These are phyloP conservation scores for Margaritifera margaritifera DNA, from an alignment of 2,888 invertebrate genomes.

Conservation along the genomic window DNA sequence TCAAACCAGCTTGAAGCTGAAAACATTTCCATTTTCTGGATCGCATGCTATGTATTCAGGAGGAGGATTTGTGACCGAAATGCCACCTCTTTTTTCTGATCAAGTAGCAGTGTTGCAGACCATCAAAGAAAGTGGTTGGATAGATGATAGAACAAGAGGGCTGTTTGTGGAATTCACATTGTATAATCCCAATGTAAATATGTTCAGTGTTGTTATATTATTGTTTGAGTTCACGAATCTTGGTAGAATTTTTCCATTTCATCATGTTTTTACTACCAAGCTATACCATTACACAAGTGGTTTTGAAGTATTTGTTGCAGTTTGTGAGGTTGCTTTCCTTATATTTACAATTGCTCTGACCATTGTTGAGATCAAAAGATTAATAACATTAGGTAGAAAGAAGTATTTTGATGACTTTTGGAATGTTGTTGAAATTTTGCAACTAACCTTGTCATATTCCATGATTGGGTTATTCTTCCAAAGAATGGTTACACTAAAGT, in stretches of 20 bases:
- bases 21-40: slow-evolving; percentile 40
- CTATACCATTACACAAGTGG: slow-evolving; percentile 31
- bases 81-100: slow-evolving; percentile 11
- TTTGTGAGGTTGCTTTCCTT: slow-evolving; percentile 37
- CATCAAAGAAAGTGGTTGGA: slow-evolving; percentile 29
- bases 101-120: neutral
- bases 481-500: slow-evolving; percentile 23
- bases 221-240: slow-evolving; percentile 43
- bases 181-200: slow-evolving; percentile 46
- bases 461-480: slow-evolving; percentile 39
- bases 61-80: slow-evolving; percentile 44
- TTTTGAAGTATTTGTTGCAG: slow-evolving; percentile 24
- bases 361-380: slow-evolving; percentile 33
- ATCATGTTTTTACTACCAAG: slow-evolving; percentile 40
- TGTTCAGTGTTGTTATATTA: slow-evolving; percentile 42
- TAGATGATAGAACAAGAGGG: slow-evolving; percentile 42
- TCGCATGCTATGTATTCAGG: slow-evolving; percentile 43
- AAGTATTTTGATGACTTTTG: slow-evolving; percentile 39
- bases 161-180: slow-evolving; percentile 47
- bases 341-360: slow-evolving; percentile 32
- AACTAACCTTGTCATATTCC: slow-evolving; percentile 29
- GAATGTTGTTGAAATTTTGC: slow-evolving; percentile 37
- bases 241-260: slow-evolving; percentile 31
- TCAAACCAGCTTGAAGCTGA: slow-evolving; percentile 32
- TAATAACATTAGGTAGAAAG: slow-evolving; percentile 12